phyloP scores from a whole-genome alignment of 2,113 vertebrate genomes.

The Bubo scandiacus region DNA sequence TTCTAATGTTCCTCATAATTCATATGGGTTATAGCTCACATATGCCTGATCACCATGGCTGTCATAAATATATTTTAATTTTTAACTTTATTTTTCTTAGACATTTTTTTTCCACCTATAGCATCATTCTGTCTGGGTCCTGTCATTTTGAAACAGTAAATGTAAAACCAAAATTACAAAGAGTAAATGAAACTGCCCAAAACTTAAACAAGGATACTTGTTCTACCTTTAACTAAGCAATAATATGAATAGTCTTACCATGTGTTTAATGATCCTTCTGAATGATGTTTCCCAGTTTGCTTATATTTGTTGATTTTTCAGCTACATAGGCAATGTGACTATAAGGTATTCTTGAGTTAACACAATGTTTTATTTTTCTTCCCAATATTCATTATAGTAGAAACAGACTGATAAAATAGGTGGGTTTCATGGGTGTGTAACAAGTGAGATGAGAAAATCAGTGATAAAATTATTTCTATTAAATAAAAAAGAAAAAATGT shows the following conservation, averaged over 20 bases:
- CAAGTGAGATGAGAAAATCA: neutral
- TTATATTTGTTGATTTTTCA: neutral
- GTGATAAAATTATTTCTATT: neutral
- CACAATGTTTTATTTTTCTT: neutral
- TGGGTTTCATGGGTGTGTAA: neutral
- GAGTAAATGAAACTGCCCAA: neutral
- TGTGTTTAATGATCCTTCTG: neutral
- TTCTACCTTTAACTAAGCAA: neutral
- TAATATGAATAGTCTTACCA: neutral
- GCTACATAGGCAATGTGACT: fast-evolving
- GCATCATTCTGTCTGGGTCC: neutral
- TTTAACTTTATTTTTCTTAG: neutral
- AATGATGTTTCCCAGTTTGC: neutral
- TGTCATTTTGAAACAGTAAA: neutral
- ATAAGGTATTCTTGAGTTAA: neutral
- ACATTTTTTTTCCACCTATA: neutral
- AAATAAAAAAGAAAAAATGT: neutral
- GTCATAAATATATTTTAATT: neutral
- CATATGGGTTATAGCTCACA: neutral
- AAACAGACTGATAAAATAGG: neutral
- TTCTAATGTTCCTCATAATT: neutral
- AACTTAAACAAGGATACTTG: neutral
- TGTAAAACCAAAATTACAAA: neutral
- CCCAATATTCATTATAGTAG: neutral
- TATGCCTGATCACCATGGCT: neutral